Evolutionary conservation across 1,140 invertebrate genomes (phyloP), one percentile per base, ranked within the genome.

Genomic region (Chlorops oryzae): DNA sequence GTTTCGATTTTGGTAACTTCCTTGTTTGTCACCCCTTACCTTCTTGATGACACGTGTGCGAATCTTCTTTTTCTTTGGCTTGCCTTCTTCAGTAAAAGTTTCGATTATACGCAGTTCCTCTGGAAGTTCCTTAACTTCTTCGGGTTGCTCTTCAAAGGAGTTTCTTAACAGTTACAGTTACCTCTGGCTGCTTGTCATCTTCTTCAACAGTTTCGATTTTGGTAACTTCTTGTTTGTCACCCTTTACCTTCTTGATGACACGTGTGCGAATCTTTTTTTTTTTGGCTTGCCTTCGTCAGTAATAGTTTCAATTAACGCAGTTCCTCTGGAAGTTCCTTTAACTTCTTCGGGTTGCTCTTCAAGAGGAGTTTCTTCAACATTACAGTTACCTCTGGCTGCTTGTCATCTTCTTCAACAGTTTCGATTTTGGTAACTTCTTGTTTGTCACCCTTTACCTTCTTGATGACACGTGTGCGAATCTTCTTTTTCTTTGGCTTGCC

Each of bases 391-490:
- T 47, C 59, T 45, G 58, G 59, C 52, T 54, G 61, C 52, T 59
- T 42, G 27, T 57, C 55, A 52, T 66, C 59, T 56, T 66, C 62
- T 55, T 70, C 61, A 10, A 66, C 47, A 27, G 61, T 60, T 43
- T 50, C 40, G 45, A 68, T 56, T 51, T 63, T 57, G 9, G 59
- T 61, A 5, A 56, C 53, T 52, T 63, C 54, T 51, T 53, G 46
- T 38, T 59, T 59, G 32, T 38, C 24, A 22, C 54, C 48, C 21
- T 50, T 50, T 10, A 43, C 17, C 38, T 56, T 62, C 52, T 54
- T 59, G 13, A 50, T 64, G 12, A 62, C 52, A n/a, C 65, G 61
- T 45, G 66, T 69, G 0, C 57, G 60, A 0, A 59, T 59, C 45
- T 56, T 63, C 1, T 32, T 51, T 23, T 62, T 64, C 13, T 24